These are phyloP conservation scores for Labia minor DNA, from an alignment of 2,888 invertebrate genomes.

Conservation along the genomic window DNA sequence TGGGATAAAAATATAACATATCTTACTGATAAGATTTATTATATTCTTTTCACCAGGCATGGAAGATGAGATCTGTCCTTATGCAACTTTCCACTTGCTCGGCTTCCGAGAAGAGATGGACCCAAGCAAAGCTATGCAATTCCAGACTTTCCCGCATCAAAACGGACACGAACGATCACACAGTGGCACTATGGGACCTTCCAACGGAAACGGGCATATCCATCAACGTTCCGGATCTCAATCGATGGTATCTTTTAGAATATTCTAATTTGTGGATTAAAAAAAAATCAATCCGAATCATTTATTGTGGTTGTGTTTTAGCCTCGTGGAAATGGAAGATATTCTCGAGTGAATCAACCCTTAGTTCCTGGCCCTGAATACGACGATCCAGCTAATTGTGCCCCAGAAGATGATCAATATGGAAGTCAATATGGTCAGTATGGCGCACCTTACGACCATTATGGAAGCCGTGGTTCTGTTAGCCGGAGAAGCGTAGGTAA, in stretches of 20 bases:
- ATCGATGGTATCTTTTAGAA: slow-evolving; percentile 56
- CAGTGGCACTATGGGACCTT: slow-evolving; percentile 72
- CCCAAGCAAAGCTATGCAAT: slow-evolving; percentile 78
- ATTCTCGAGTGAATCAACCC: slow-evolving; percentile 63
- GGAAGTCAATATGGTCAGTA: slow-evolving; percentile 72
- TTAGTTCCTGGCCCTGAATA: slow-evolving; percentile 62
- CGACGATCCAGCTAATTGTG: slow-evolving; percentile 87
- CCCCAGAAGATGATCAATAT: slow-evolving; percentile 83
- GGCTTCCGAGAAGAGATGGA: slow-evolving; percentile 95
- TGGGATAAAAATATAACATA: too few relatives aligned
- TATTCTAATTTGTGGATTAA: not conserved
- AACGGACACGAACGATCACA: slow-evolving; percentile 51
- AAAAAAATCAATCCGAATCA: not conserved
- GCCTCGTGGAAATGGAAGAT: slow-evolving; percentile 44
- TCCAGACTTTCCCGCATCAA: slow-evolving; percentile 77
- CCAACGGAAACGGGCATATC: slow-evolving; percentile 59
- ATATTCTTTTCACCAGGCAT: slow-evolving; percentile 55
- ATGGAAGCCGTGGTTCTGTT: slow-evolving; percentile 71
- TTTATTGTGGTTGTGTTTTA: slow-evolving; percentile 25
- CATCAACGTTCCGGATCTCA: slow-evolving; percentile 80
- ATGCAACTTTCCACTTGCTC: slow-evolving; percentile 89
- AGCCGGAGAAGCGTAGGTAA: slow-evolving; percentile 32
- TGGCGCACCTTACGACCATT: slow-evolving; percentile 82
- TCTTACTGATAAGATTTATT: too few relatives aligned
- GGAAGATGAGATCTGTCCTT: slow-evolving; percentile 94